A percentile compares a stretch with the other conserved stretches of the same genome.
phyloP scores from a whole-genome alignment of 2,888 invertebrate species.

The Limnephilus rhombicus region DNA sequence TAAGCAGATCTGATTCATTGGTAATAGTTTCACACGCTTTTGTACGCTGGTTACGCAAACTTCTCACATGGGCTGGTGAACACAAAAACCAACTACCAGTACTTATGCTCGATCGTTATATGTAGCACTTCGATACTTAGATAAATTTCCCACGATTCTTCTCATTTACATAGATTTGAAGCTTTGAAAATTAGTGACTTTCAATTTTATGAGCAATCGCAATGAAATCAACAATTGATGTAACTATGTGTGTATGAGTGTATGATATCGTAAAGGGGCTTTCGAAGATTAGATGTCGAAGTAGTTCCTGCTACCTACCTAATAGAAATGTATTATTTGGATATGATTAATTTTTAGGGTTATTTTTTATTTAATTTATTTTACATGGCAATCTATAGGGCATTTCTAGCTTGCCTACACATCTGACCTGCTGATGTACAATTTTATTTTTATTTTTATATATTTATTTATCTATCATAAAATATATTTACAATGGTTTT shows the following conservation, averaged over 20 bases:
- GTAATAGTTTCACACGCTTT: neutral
- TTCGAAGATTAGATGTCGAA: too few species aligned
- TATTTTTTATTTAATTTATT: too few species aligned
- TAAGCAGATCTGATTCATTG: neutral
- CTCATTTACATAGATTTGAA: neutral
- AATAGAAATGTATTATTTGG: too few species aligned
- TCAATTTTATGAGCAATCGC: neutral
- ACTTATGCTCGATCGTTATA: neutral
- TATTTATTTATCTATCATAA: too few species aligned
- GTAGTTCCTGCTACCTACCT: too few species aligned
- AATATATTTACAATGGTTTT: too few species aligned
- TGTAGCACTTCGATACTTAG: neutral
- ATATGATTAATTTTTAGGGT: too few species aligned
- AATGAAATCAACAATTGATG: neutral
- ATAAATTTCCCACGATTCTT: constrained; percentile 21
- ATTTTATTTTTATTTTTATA: too few species aligned
- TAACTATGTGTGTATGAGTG: neutral
- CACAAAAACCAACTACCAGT: neutral
- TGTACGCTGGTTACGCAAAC: neutral
- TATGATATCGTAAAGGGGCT: too few species aligned
- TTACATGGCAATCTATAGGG: too few species aligned
- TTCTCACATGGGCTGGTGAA: neutral
- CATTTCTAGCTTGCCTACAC: too few species aligned
- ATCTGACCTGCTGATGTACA: too few species aligned
- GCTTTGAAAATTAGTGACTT: neutral